Conservation (phyloP, 2,113 vertebrate species). For the Oceanites oceanicus region DNA sequence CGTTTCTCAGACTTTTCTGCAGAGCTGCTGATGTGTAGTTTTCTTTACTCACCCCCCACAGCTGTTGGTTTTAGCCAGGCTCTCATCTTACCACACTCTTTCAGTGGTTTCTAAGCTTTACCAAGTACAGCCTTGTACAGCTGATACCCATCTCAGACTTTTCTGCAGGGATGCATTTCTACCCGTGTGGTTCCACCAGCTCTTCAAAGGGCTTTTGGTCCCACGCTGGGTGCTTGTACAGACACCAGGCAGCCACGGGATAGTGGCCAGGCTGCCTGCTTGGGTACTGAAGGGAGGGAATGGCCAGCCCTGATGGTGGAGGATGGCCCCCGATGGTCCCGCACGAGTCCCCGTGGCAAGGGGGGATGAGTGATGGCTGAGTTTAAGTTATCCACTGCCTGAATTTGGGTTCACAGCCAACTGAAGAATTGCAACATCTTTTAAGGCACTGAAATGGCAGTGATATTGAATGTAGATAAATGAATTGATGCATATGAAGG, state of each 20-base stretch:
- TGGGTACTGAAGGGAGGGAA: background rate
- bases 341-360: rapidly evolving
- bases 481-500: background rate
- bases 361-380: background rate
- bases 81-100: background rate
- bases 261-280: background rate
- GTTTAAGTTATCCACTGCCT: background rate
- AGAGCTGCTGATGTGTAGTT: background rate
- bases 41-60: background rate
- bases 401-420: background rate
- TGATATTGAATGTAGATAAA: background rate
- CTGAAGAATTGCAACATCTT: background rate
- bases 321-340: background rate
- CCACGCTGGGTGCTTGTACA: background rate
- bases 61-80: background rate
- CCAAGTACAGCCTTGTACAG: background rate
- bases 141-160: background rate
- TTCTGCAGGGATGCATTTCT: background rate
- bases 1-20: background rate
- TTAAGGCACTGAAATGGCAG: background rate
- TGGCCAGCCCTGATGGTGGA: background rate
- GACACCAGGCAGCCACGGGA: background rate
- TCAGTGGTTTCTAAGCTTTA: background rate
- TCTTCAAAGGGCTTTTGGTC: background rate
- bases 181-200: background rate